A percentile compares a stretch with the other conserved stretches of the same genome.
phyloP scores from a whole-genome alignment of 2,888 invertebrate species.

The Ethmia dodecea region DNA sequence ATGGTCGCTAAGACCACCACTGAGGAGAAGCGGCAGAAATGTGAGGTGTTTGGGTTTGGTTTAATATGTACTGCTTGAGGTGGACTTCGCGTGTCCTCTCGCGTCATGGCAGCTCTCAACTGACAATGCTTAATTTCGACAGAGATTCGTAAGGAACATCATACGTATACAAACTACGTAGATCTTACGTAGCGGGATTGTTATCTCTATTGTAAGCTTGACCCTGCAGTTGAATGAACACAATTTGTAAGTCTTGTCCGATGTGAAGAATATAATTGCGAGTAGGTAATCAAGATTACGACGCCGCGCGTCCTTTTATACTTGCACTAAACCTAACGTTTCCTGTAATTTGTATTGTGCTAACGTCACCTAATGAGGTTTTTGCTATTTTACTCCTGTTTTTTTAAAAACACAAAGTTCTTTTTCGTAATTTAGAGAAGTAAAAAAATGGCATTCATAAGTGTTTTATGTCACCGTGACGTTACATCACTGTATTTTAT shows the following conservation, averaged over 20 bases:
- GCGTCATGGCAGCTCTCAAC: conserved; percentile 61
- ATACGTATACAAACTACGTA: conserved; percentile 29
- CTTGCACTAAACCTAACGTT: too few species aligned
- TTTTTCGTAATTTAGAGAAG: too few species aligned
- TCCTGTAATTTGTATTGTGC: too few species aligned
- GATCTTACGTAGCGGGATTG: conserved; percentile 5
- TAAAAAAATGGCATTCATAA: too few species aligned
- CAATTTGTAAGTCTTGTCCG: too few species aligned
- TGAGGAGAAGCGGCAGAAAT: conserved; percentile 41
- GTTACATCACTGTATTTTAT: too few species aligned
- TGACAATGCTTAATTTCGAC: conserved; percentile 22
- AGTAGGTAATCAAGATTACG: conserved; percentile 12
- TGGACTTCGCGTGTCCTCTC: conserved; percentile 46
- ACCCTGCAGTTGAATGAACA: conserved; percentile 38
- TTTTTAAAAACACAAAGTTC: too few species aligned
- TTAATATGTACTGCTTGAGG: conserved; percentile 42
- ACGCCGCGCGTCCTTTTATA: conserved; percentile 4
- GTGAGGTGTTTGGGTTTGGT: conserved; percentile 42
- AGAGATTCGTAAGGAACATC: conserved; percentile 48
- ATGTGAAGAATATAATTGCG: too few species aligned
- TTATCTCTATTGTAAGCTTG: conserved; percentile 42
- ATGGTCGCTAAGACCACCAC: conserved; percentile 33
- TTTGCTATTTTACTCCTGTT: too few species aligned
- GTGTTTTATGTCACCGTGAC: too few species aligned
- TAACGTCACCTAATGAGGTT: too few species aligned